Conservation (phyloP, 2,888 invertebrate genomes). For the Cryptocheilus praepositus region DNA sequence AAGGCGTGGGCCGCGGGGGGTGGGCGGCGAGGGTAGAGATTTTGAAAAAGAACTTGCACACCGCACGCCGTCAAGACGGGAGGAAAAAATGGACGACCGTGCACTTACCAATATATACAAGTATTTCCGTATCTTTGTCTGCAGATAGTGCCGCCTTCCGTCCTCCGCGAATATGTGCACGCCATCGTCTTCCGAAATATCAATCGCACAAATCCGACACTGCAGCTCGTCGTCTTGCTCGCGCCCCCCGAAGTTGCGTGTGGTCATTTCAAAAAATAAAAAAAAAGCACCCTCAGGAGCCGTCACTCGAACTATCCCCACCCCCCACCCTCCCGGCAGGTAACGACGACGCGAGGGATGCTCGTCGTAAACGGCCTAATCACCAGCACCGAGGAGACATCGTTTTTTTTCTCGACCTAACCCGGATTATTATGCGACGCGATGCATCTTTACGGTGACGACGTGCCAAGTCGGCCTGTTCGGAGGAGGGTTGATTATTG, state of each 20-base stretch:
- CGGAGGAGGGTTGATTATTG: conserved; percentile 61
- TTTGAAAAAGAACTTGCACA: conserved; percentile 34
- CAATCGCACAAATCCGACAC: conserved; percentile 81
- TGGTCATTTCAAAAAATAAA: conserved; percentile 57
- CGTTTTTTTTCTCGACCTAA: conserved; percentile 9
- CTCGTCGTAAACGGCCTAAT: conserved; percentile 3
- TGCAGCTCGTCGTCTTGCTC: conserved; percentile 58
- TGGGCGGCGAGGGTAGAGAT: conserved; percentile 15
- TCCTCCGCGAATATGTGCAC: conserved; percentile 82
- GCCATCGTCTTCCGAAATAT: conserved; percentile 77
- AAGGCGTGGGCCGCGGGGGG: background rate
- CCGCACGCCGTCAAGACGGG: background rate
- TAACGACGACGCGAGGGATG: conserved; percentile 9
- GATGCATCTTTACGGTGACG: conserved; percentile 44
- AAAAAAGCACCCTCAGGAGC: conserved; percentile 14
- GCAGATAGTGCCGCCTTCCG: conserved; percentile 80
- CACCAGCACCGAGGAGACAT: conserved; percentile 15
- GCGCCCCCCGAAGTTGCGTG: conserved; percentile 50
- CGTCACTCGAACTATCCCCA: background rate
- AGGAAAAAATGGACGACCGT: no score
- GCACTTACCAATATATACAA: conserved; percentile 80
- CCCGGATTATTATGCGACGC: conserved; percentile 19
- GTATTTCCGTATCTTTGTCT: conserved; percentile 82
- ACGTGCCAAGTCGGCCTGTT: conserved; percentile 38
- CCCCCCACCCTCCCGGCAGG: background rate